Evolutionary conservation across 1,140 invertebrate genomes (phyloP).

Genomic region (Prorops nasuta): DNA sequence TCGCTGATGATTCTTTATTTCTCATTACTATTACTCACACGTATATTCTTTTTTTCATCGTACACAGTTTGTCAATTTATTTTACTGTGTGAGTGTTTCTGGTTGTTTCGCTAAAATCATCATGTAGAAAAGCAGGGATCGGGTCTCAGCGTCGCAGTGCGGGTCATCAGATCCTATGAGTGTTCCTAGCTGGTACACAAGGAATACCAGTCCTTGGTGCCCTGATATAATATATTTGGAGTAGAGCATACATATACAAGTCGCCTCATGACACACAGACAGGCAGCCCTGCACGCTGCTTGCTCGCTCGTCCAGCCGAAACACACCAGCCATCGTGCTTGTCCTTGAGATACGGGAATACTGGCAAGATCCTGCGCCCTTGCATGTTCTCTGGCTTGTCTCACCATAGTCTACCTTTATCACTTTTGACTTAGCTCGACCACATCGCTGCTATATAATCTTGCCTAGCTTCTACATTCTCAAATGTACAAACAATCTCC

Average conservation of each 20-base stretch:
- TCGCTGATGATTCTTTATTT: too few species aligned
- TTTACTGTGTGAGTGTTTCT: too few species aligned
- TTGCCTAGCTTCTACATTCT: too few species aligned
- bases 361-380: slow-evolving; percentile 10
- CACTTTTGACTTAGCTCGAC: not conserved
- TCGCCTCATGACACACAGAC: not conserved
- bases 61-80: too few species aligned
- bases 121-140: not conserved
- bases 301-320: slow-evolving; percentile 32
- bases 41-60: not conserved
- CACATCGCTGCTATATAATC: too few species aligned
- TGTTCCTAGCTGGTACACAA: slow-evolving; percentile 24
- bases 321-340: slow-evolving; percentile 25
- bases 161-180: slow-evolving; percentile 25
- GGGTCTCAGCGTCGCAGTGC: slow-evolving; percentile 19
- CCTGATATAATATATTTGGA: slow-evolving; percentile 14
- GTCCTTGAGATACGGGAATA: slow-evolving; percentile 29
- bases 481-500: too few species aligned
- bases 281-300: slow-evolving; percentile 26
- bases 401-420: not conserved
- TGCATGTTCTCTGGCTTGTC: not conserved
- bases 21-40: not conserved
- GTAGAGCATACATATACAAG: not conserved
- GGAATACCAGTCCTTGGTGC: slow-evolving; percentile 14
- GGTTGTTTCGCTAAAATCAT: too few species aligned